Base-by-base conservation (phyloP, 2,888 invertebrate species). In the Eupelmus urozonus region DNA sequence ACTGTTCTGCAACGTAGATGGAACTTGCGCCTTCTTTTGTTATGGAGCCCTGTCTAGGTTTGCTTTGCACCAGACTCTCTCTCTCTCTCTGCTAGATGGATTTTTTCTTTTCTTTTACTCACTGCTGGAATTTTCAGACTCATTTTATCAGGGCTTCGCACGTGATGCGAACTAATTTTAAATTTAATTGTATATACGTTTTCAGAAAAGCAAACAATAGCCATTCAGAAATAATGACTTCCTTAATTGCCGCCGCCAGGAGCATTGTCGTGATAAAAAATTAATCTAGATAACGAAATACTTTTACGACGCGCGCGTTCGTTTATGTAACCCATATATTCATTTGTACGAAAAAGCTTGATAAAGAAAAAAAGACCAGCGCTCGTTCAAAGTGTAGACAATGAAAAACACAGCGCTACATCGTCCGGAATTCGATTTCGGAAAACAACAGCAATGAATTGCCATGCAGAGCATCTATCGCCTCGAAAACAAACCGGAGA, bases 161-260 rank as follows among this genome's bases (percentile, higher is more conserved):
- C 34, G 34, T 34, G 9, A 34, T 34, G 34, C 9, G 34, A 34
- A 34, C 34, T 34, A 34, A 34, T 34, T 34, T 34, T 34, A 9
- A 34, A 45, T 45, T 45, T 45, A 45, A 45, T 45, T 45, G 45
- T 13, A 45, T 45, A n/a, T n/a, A n/a, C n/a, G n/a, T 45, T 45
- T 45, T 0, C 13, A 23, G 29, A 57, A 9, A 57, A 29, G 27
- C 20, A 29, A 57, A 57, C 57, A 57, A 57, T 57, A 20, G 57
- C 57, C 29, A 29, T 57, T 57, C 23, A 57, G 3, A 51, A 20
- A 20, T 51, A 51, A 51, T 51, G 4, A 51, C 51, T 51, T 45
- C 45, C 51, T n/a, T 18, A 18, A 34, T 34, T 51, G 20, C 20
- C n/a, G 51, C 20, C n/a, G 18, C 20, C n/a, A 2, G 20, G 18